phyloP scores from a whole-genome alignment of 1,140 invertebrate species.

The Drosophila paulistorum region DNA sequence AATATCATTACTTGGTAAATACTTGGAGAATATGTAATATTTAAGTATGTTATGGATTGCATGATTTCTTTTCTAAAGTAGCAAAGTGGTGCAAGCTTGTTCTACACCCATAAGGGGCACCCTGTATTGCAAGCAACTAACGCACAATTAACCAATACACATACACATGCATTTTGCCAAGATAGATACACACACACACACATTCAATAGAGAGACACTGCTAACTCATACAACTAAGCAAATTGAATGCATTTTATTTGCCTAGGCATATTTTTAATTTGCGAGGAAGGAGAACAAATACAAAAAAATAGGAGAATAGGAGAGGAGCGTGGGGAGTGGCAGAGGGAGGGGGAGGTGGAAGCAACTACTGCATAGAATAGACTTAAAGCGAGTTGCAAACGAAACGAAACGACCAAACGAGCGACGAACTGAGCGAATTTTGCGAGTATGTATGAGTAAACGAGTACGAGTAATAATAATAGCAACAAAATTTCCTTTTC shows the following conservation, averaged over 20 bases:
- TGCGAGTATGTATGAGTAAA: constrained; percentile 46
- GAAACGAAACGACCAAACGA: constrained; percentile 29
- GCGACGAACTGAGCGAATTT: constrained; percentile 25
- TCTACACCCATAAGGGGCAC: constrained; percentile 19
- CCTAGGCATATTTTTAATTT: constrained; percentile 80
- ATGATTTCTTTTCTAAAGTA: no score
- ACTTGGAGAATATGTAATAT: no score
- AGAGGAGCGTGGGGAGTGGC: background rate
- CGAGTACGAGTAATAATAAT: constrained; percentile 69
- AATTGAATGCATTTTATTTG: constrained; percentile 72
- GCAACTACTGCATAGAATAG: constrained; percentile 11
- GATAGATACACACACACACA: constrained; percentile 19
- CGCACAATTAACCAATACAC: constrained; percentile 54
- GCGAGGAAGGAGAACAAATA: constrained; percentile 82
- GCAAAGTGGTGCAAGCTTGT: background rate
- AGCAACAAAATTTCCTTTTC: constrained; percentile 83
- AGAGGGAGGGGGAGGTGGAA: no score
- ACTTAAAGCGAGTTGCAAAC: constrained; percentile 13
- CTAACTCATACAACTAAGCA: constrained; percentile 25
- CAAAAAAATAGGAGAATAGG: constrained; percentile 25
- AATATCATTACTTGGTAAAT: no score
- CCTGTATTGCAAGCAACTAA: constrained; percentile 53
- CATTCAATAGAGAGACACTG: background rate
- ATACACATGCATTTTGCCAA: constrained; percentile 25
- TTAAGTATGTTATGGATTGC: no score